Percentiles rank a stretch among this genome's conserved stretches.
Evolutionary conservation across 2,888 invertebrate species (phyloP).

Genomic region (Sepiola atlantica): DNA sequence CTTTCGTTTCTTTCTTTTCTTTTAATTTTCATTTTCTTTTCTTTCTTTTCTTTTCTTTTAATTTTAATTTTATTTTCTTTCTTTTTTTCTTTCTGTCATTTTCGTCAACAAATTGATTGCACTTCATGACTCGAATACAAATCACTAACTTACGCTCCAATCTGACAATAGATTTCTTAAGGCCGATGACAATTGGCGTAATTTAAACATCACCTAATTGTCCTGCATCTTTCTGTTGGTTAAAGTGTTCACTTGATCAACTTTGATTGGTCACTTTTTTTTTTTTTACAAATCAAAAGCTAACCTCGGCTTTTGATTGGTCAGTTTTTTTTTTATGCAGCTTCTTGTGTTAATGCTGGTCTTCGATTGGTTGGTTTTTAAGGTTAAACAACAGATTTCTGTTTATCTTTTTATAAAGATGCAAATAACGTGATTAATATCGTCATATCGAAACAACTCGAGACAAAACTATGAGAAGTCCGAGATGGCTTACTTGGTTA

Average conservation of each 20-base stretch:
- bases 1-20: too few species aligned
- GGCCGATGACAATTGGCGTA: background rate
- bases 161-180: conserved; percentile 11
- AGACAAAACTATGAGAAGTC: too few species aligned
- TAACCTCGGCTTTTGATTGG: background rate
- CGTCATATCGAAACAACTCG: too few species aligned
- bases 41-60: too few species aligned
- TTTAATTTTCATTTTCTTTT: too few species aligned
- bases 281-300: background rate
- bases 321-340: background rate
- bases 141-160: background rate
- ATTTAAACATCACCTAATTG: background rate
- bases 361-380: background rate
- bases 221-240: background rate
- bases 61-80: too few species aligned
- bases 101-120: background rate
- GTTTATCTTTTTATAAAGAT: too few species aligned
- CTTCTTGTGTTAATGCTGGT: background rate
- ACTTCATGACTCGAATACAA: background rate
- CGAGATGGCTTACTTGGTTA: too few species aligned
- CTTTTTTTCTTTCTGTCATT: background rate
- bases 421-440: too few species aligned
- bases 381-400: background rate
- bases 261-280: background rate
- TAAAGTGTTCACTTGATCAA: background rate